phyloP scores from a whole-genome alignment of 2,113 vertebrate genomes.

The Peromyscus polionotus region DNA sequence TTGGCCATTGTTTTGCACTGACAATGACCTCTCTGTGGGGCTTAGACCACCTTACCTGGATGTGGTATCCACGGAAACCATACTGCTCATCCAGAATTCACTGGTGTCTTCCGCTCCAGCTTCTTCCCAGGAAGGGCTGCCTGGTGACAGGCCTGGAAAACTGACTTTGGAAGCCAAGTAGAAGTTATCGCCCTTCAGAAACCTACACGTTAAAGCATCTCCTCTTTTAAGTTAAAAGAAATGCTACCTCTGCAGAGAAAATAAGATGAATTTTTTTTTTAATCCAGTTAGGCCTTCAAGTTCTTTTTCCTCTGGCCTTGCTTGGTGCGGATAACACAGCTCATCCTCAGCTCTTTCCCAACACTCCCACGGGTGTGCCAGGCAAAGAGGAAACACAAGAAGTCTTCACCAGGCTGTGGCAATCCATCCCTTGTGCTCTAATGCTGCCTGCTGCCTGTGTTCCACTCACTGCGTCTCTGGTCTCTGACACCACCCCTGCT shows the following conservation, averaged over 20 bases:
- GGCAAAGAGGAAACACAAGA: neutral
- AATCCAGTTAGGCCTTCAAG: neutral
- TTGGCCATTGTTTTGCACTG: neutral
- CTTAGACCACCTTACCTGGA: neutral
- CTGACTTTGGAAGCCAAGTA: neutral
- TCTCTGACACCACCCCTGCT: neutral
- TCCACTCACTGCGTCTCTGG: neutral
- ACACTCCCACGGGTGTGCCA: neutral
- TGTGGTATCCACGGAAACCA: neutral
- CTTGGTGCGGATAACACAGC: neutral
- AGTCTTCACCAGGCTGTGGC: neutral
- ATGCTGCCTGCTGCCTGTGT: rapidly evolving
- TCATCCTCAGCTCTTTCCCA: neutral
- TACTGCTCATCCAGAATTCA: too few species aligned
- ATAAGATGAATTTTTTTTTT: neutral
- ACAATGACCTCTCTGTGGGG: neutral
- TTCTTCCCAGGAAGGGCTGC: neutral
- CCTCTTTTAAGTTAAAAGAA: conserved; percentile 39
- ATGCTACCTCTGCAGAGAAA: neutral
- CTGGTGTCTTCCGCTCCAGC: neutral
- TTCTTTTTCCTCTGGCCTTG: neutral
- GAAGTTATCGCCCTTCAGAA: conserved; percentile 1
- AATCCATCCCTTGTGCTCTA: neutral
- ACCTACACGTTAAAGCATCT: conserved; percentile 34
- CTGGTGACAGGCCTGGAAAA: neutral